A percentile compares a stretch with the other conserved stretches of the same genome.
phyloP scores from a whole-genome alignment of 2,888 invertebrate species.

The Eledone cirrhosa region DNA sequence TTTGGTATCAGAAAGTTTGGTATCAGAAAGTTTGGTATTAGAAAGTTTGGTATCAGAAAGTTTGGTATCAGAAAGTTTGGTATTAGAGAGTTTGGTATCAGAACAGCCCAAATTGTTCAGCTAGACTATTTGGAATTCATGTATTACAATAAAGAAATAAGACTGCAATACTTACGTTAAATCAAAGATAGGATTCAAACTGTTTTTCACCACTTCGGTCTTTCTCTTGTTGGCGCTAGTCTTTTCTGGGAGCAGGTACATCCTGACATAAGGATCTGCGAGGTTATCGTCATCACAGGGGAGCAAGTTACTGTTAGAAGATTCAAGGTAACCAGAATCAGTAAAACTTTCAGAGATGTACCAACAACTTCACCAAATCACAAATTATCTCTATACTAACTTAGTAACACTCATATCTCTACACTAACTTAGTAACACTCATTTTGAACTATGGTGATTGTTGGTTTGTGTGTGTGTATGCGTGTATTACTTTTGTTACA shows the following conservation, averaged over 20 bases:
- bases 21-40: too few relatives aligned
- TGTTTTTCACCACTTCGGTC: conserved; percentile 78
- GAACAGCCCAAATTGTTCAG: too few relatives aligned
- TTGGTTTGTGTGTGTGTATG: too few relatives aligned
- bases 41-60: too few relatives aligned
- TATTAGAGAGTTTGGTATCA: too few relatives aligned
- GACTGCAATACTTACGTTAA: conserved; percentile 72
- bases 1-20: too few relatives aligned
- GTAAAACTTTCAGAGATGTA: too few relatives aligned
- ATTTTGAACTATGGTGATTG: not conserved
- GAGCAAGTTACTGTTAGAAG: conserved; percentile 47
- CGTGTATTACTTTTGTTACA: too few relatives aligned
- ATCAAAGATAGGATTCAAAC: conserved; percentile 89
- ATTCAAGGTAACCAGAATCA: too few relatives aligned
- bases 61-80: too few relatives aligned
- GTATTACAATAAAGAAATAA: too few relatives aligned
- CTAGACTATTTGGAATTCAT: too few relatives aligned
- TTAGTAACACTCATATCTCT: not conserved
- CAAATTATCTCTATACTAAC: not conserved
- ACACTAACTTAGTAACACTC: not conserved
- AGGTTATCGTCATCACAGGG: conserved; percentile 61
- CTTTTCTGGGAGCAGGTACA: conserved; percentile 62
- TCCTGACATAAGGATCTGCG: conserved; percentile 63
- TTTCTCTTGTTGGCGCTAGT: conserved; percentile 59
- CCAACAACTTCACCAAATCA: not conserved